phyloP scores from a whole-genome alignment of 2,113 vertebrate species.

The Pogona vitticeps region DNA sequence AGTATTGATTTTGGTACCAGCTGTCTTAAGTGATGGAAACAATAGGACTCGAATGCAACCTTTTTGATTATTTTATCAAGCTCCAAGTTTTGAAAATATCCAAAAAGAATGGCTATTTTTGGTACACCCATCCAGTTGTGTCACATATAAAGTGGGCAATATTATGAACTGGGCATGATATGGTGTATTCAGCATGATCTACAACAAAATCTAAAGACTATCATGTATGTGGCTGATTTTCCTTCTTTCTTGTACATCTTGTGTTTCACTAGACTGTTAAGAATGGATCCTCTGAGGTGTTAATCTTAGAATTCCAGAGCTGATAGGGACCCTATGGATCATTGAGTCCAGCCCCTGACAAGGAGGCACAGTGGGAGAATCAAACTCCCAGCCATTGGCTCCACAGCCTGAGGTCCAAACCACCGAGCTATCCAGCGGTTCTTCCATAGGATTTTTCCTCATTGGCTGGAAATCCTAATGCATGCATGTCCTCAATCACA shows the following conservation, averaged over 20 bases:
- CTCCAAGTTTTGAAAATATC: slow-evolving; percentile 3
- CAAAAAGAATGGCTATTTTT: slow-evolving; percentile 34
- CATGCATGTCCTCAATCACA: background rate
- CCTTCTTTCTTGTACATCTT: background rate
- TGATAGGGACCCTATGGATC: too few relatives aligned
- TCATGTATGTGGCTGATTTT: background rate
- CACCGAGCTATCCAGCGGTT: too few relatives aligned
- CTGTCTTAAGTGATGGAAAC: slow-evolving; percentile 34
- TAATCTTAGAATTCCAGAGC: too few relatives aligned
- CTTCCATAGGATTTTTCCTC: too few relatives aligned
- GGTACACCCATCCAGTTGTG: slow-evolving; percentile 10
- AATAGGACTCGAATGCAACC: slow-evolving; percentile 14
- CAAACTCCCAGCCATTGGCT: too few relatives aligned
- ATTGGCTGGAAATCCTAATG: too few relatives aligned
- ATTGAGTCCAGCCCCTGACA: too few relatives aligned
- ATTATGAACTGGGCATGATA: slow-evolving; percentile 26
- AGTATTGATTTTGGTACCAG: slow-evolving; percentile 11
- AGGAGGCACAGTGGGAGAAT: too few relatives aligned
- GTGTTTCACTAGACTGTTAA: background rate
- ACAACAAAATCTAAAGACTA: background rate
- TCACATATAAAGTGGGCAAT: slow-evolving; percentile 4
- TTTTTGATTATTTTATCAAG: slow-evolving; percentile 22
- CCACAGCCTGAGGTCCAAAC: too few relatives aligned
- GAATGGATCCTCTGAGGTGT: too few relatives aligned
- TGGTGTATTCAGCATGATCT: slow-evolving; percentile 34